Evolutionary conservation across 2,113 vertebrate genomes (phyloP), one percentile per base, ranked within the genome.

Genomic region (Arizona elegans): DNA sequence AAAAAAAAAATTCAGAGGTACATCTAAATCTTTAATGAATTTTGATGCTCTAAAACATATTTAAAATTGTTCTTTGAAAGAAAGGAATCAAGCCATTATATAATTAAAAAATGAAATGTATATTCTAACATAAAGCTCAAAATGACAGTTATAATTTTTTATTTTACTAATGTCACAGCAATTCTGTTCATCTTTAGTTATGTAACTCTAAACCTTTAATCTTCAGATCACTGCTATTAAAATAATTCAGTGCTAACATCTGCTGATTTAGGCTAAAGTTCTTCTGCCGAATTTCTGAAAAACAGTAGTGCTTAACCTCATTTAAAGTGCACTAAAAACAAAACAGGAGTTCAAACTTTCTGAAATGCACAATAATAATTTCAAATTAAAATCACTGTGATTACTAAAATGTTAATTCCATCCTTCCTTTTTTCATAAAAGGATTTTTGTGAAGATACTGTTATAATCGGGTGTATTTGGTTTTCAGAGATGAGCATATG

Each of bases 221-320:
- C 0, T 47, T 5, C 59, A 59, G 33, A 47, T 38, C 55, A 92
- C 81, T 93, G 94, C 92, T n/a, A 93, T 2, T 88, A 93, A 8
- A 26, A 23, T 86, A 85, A 92, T 85, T 89, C 38, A 85, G 17
- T 54, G 43, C 86, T 93, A 24, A 87, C 88, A 96, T n/a, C 29
- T 92, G 62, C 33, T 92, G 70, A 91, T 53, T 24, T 59, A 55
- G 11, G 90, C 1, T 59, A 88, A 93, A 88, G 75, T 12, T 33
- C 89, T 23, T 2, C 6, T 86, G 81, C 88, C 7, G 5, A 3
- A 43, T 47, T 56, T 90, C 62, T 56, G 24, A 23, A 33, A 92
- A 70, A 88, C 0, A 11, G 8, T n/a, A 8, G 26, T 52, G 19
- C 29, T 89, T 70, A 15, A 89, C 24, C 33, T 65, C n/a, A 33